Percentiles rank a stretch among this genome's conserved stretches.
phyloP scores from a whole-genome alignment of 1,140 invertebrate genomes.

The Monochamus saltuarius region DNA sequence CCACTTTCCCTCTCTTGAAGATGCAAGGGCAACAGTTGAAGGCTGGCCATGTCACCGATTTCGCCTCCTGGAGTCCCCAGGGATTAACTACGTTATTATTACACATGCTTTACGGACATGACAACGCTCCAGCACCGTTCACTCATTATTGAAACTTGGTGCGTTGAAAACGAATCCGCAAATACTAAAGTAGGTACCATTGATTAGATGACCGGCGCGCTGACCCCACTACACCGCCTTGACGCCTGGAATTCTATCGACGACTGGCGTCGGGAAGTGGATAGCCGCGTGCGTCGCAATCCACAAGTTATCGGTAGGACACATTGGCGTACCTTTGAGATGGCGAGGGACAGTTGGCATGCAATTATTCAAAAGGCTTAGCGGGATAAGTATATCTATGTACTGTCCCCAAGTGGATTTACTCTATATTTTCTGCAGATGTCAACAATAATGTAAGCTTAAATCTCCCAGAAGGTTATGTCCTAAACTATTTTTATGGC shows the following conservation, averaged over 20 bases:
- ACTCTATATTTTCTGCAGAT: no score
- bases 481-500: no score
- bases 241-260: conserved; percentile 5
- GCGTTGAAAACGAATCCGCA: no score
- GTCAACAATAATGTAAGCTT: no score
- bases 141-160: no score
- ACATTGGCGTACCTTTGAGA: no score
- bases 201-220: conserved; percentile 43
- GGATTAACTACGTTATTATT: conserved; percentile 25
- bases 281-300: conserved; percentile 18
- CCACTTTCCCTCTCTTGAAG: conserved; percentile 24
- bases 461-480: no score
- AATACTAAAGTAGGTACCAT: conserved; percentile 25
- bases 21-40: conserved; percentile 26
- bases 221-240: conserved; percentile 30
- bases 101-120: neutral
- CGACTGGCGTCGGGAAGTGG: conserved; percentile 15
- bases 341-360: no score
- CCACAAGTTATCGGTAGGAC: neutral
- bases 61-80: conserved; percentile 32
- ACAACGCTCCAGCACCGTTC: no score
- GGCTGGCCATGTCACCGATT: conserved; percentile 12
- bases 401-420: no score
- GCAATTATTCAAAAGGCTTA: no score
- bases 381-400: no score